These are phyloP conservation scores for Dryomyza anilis DNA, from an alignment of 2,888 invertebrate genomes.

Conservation along the genomic window DNA sequence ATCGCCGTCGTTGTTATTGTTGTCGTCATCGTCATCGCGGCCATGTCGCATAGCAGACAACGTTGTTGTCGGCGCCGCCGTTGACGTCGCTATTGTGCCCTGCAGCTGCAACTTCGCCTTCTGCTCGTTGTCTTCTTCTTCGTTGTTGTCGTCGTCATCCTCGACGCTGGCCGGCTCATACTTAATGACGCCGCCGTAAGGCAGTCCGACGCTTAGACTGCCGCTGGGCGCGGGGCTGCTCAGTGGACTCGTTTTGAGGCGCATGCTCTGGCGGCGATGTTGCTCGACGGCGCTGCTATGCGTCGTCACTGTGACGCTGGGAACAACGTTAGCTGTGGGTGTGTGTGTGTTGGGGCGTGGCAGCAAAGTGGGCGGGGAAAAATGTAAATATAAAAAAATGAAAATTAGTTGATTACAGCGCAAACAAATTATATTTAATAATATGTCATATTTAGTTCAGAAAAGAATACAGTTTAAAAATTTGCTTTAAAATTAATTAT, in stretches of 20 bases:
- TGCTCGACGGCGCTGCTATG: no score
- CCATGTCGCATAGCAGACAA: no score
- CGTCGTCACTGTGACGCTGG: slow-evolving; percentile 22
- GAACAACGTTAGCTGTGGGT: slow-evolving; percentile 13
- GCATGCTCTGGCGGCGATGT: slow-evolving; percentile 41
- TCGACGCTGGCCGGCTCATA: slow-evolving; percentile 49
- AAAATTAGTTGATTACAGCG: slow-evolving; percentile 8
- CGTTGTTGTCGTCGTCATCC: slow-evolving; percentile 41
- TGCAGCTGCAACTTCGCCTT: slow-evolving; percentile 33
- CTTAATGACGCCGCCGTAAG: slow-evolving; percentile 45
- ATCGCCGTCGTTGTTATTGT: slow-evolving; percentile 23
- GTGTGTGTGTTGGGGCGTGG: no score
- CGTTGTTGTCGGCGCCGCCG: slow-evolving; percentile 4
- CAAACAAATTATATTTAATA: no score
- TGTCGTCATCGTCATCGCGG: slow-evolving; percentile 12
- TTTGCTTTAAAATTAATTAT: no score
- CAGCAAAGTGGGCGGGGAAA: slow-evolving; percentile 16
- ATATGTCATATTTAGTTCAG: no score
- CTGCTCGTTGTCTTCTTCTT: slow-evolving; percentile 30
- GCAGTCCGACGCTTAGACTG: slow-evolving; percentile 6
- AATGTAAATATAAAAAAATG: slow-evolving; percentile 3
- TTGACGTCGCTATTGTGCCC: slow-evolving; percentile 38
- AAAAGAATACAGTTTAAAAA: no score
- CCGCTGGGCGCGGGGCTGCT: slow-evolving; percentile 46
- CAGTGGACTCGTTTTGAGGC: slow-evolving; percentile 53